These are phyloP conservation scores for Thereva nobilitata DNA, from an alignment of 2,888 invertebrate genomes.

Conservation along the genomic window DNA sequence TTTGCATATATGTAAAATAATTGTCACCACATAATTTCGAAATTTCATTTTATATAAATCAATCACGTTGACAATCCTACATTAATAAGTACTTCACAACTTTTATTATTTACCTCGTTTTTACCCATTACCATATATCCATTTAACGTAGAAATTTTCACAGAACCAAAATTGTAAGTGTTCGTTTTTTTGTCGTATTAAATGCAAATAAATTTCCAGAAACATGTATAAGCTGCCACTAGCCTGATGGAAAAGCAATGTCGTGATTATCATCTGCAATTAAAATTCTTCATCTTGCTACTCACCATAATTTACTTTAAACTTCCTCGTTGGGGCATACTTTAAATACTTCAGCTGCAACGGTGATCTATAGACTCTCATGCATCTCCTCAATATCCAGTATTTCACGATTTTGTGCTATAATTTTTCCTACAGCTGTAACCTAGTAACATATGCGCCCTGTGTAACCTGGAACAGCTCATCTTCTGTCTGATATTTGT, in stretches of 20 bases:
- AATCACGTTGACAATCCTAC: too few species aligned
- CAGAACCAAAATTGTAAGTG: too few species aligned
- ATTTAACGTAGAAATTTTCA: too few species aligned
- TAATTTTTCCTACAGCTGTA: slow-evolving; percentile 8
- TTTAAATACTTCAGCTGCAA: slow-evolving; percentile 14
- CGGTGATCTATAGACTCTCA: neutral
- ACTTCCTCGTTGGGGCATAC: slow-evolving; percentile 28
- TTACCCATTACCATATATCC: too few species aligned
- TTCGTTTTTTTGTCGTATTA: neutral
- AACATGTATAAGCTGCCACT: slow-evolving; percentile 10
- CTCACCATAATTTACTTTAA: slow-evolving; percentile 26
- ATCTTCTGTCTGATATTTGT: neutral
- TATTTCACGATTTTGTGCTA: slow-evolving; percentile 23
- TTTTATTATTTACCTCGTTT: too few species aligned
- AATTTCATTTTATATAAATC: too few species aligned
- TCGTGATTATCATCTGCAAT: slow-evolving; percentile 33
- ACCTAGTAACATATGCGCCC: slow-evolving; percentile 13
- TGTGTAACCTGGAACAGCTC: neutral
- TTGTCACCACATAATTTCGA: too few species aligned
- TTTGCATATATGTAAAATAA: too few species aligned
- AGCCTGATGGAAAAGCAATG: slow-evolving; percentile 33
- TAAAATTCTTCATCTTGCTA: slow-evolving; percentile 31
- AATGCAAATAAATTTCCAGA: slow-evolving; percentile 9
- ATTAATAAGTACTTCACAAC: too few species aligned
- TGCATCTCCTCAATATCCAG: neutral